Base-by-base conservation (phyloP, 1,140 invertebrate species). In the Zaprionus vittiger region DNA sequence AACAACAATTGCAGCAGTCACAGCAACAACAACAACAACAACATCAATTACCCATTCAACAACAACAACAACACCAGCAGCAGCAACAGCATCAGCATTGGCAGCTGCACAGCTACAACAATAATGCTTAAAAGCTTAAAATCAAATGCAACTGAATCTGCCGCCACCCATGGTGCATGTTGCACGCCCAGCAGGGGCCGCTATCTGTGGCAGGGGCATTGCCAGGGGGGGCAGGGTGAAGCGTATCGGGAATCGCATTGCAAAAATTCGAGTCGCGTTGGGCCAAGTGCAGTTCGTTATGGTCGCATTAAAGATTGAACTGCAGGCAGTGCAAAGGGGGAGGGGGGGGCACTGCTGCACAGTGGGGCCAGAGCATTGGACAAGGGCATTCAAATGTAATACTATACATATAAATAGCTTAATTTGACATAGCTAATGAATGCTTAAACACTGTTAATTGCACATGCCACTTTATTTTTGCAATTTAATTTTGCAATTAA, bases 91-190 rank as follows among this genome's bases (percentile, higher is more conserved):
- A 66, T 24, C 38, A 69, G 41, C 37, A 22, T 26, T 52, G 47
- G 12, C 57, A 34, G 20, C 76, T 65, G 57, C 60, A 60, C 20
- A 54, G 38, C 64, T 54, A 57, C 73, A 84, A 67, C 74, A 80
- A 64, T 69, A 80, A 75, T 61, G 59, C 59, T 73, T 65, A 68
- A 80, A 68, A 68, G 73, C 77, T 74, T 67, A 63, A 77, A 77
- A 75, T 75, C 65, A 75, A 75, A 73, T 80, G 78, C 70, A 80
- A 69, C 65, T 52, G 65, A 69, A 80, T 73, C 64, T 73, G 69
- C 20, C 47, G 70, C 78, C 74, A 77, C 74, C 78, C 78, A 80
- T 70, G 78, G 74, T 69, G 66, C 24, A 28, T 60, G 66, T 52
- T 52, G 66, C 37, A 5, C 14, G 20, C 14, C 12, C 38, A 26